A percentile compares a stretch with the other conserved stretches of the same genome.
These are phyloP conservation scores for Bugula neritina DNA, from an alignment of 2,888 invertebrate species.

Conservation along the genomic window DNA sequence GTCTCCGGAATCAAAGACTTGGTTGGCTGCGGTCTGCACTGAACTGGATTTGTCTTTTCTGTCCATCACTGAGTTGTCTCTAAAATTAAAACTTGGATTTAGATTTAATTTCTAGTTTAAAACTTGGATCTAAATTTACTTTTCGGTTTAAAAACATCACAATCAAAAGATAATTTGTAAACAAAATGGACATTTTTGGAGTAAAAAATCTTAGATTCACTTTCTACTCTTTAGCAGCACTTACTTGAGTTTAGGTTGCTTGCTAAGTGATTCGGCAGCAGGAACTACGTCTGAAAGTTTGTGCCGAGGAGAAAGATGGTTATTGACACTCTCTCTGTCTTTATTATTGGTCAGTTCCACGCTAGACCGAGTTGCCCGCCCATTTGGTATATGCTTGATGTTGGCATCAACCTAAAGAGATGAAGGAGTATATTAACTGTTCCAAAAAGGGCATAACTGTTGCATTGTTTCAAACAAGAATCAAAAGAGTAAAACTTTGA, in stretches of 20 bases:
- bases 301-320: conserved; percentile 6
- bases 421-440: too few species aligned
- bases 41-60: not conserved
- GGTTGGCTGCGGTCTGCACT: not conserved
- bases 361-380: not conserved
- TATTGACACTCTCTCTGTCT: conserved; percentile 20
- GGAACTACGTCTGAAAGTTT: not conserved
- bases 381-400: conserved; percentile 14
- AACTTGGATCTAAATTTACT: too few species aligned
- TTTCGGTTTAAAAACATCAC: too few species aligned
- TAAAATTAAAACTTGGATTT: too few species aligned
- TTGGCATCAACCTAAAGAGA: conserved; percentile 9
- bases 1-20: not conserved
- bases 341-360: not conserved
- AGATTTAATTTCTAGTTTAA: too few species aligned
- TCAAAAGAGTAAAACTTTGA: too few species aligned
- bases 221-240: too few species aligned
- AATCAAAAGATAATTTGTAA: too few species aligned
- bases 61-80: not conserved
- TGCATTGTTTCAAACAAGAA: too few species aligned
- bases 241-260: not conserved
- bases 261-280: not conserved
- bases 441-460: too few species aligned
- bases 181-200: too few species aligned
- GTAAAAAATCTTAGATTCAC: too few species aligned